Conservation (phyloP, 2,113 vertebrate species). For the Hyaena hyaena region DNA sequence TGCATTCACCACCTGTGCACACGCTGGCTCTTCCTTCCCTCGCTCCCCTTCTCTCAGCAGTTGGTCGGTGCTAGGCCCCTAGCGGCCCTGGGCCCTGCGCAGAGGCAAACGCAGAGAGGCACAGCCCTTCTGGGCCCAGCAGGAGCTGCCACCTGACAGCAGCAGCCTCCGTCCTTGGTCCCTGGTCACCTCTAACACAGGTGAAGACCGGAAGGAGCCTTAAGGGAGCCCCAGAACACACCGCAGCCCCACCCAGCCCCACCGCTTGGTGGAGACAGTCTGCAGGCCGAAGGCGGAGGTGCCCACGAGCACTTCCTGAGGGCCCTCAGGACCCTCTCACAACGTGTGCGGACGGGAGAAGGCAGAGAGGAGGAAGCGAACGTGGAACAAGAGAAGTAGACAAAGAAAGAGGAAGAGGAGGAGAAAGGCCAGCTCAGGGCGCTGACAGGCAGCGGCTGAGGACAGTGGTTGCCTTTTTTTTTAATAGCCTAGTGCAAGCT, state of each 20-base stretch:
- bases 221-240: neutral
- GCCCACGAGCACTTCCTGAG: neutral
- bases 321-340: neutral
- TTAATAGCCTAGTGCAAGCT: too few species aligned
- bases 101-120: neutral
- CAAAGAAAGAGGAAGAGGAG: neutral
- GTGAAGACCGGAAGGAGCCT: neutral
- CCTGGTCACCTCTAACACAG: neutral
- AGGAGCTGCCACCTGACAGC: neutral
- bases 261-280: neutral
- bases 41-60: neutral
- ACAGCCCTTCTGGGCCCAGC: neutral
- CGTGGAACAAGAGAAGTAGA: too few species aligned
- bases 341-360: neutral
- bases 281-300: too few species aligned
- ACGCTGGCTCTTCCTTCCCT: neutral
- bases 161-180: neutral
- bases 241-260: too few species aligned
- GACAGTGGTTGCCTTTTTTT: neutral
- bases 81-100: neutral
- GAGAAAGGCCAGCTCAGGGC: neutral
- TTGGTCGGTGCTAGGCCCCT: neutral
- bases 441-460: too few species aligned
- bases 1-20: neutral
- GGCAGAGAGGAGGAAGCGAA: neutral